Evolutionary conservation across 2,797 vertebrate genomes (phyloP).

Genomic region (Pangasius macronema): DNA sequence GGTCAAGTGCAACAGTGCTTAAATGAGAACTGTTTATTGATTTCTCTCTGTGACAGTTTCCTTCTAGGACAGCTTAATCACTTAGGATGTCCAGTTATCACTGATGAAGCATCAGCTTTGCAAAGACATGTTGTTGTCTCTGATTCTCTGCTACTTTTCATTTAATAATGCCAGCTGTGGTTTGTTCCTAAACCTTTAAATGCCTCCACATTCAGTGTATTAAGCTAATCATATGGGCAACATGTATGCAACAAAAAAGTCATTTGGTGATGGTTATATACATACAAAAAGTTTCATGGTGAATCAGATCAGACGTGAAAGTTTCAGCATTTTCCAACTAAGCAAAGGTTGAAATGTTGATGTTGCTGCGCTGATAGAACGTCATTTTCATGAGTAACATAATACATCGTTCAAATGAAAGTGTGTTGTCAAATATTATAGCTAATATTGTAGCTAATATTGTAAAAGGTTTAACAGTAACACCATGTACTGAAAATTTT

Average conservation of each 20-base stretch:
- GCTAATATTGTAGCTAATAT: no score
- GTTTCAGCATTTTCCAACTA: not conserved
- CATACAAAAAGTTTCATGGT: not conserved
- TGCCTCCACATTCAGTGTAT: not conserved
- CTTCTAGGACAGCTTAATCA: not conserved
- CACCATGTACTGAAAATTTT: not conserved
- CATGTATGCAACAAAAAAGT: not conserved
- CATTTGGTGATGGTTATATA: not conserved
- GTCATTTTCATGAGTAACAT: not conserved
- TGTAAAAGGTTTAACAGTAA: not conserved
- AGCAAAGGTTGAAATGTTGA: not conserved
- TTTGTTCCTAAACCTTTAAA: not conserved
- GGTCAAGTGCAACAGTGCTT: not conserved
- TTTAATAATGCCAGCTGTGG: not conserved
- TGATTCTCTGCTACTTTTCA: not conserved
- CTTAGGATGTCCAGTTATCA: not conserved
- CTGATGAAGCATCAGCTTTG: not conserved
- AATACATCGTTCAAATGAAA: not conserved
- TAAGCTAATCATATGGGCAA: not conserved
- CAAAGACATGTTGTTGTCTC: not conserved
- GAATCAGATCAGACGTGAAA: no score
- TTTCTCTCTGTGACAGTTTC: not conserved
- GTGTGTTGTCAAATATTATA: not conserved
- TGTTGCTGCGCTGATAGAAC: not conserved
- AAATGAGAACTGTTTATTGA: not conserved